Conservation (phyloP, 1,140 invertebrate species). For the Drosophila pectinifera region DNA sequence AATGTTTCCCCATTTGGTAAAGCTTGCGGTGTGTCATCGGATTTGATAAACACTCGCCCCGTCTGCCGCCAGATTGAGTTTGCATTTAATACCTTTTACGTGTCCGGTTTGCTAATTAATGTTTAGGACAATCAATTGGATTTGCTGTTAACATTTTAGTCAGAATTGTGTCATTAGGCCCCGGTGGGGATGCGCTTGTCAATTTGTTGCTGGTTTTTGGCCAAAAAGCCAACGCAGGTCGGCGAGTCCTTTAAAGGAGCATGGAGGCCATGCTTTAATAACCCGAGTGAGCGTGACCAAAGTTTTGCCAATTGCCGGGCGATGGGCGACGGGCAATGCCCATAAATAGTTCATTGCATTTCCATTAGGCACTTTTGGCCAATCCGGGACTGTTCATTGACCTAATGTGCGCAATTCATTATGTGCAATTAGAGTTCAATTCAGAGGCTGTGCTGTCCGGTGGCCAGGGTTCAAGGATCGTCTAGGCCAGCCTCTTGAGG, state of each 20-base stretch:
- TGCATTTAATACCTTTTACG: constrained; percentile 60
- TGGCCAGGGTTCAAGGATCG: constrained; percentile 56
- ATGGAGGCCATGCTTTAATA: constrained; percentile 35
- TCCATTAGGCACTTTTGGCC: constrained; percentile 50
- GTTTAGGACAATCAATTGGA: constrained; percentile 58
- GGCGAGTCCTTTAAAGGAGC: constrained; percentile 21
- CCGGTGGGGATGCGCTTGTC: constrained; percentile 32
- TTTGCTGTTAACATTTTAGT: constrained; percentile 66
- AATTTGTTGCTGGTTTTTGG: constrained; percentile 18
- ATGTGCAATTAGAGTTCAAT: constrained; percentile 78
- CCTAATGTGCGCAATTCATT: constrained; percentile 74
- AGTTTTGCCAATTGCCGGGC: constrained; percentile 28
- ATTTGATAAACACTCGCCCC: constrained; percentile 34
- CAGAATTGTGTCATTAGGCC: constrained; percentile 28
- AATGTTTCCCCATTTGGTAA: neutral
- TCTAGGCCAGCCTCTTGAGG: constrained; percentile 27
- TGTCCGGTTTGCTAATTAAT: constrained; percentile 66
- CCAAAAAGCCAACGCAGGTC: constrained; percentile 12
- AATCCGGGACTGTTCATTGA: constrained; percentile 48
- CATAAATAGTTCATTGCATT: constrained; percentile 66
- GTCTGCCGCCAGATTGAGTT: constrained; percentile 25
- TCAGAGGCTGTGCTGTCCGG: constrained; percentile 31
- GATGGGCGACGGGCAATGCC: constrained; percentile 7
- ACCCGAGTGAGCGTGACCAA: constrained; percentile 13
- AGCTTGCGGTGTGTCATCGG: constrained; percentile 22